These are phyloP conservation scores for Clavelina lepadiformis DNA, from an alignment of 23 tunicate species.

Conservation along the genomic window DNA sequence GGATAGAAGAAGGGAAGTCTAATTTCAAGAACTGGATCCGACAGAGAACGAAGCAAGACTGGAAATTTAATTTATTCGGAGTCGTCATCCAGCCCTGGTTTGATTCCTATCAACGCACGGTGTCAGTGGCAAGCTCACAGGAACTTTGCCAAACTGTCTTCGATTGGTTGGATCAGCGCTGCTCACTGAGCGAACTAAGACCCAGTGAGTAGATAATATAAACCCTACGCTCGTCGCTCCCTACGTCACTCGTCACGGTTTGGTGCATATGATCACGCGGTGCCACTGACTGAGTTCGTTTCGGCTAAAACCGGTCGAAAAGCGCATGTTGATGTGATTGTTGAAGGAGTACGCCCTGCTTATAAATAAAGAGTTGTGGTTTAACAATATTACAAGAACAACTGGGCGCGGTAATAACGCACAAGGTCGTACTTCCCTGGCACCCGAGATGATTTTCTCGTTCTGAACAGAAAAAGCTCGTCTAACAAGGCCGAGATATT, in stretches of 20 bases:
- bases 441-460: conserved; percentile 1
- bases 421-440: no score
- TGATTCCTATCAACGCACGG: conserved; percentile 53
- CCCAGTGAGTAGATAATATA: conserved; percentile 34
- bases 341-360: no score
- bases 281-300: no score
- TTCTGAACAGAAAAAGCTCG: no score
- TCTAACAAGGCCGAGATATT: no score
- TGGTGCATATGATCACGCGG: no score
- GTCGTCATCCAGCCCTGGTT: conserved; percentile 69
- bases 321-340: no score
- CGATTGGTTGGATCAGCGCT: conserved; percentile 62
- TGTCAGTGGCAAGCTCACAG: conserved; percentile 32
- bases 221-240: not conserved
- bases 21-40: conserved; percentile 48
- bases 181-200: conserved; percentile 56
- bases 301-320: no score
- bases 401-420: no score
- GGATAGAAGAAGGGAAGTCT: conserved; percentile 34
- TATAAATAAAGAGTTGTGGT: no score
- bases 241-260: no score
- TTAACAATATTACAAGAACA: no score
- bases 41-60: conserved; percentile 42
- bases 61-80: conserved; percentile 83
- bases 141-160: conserved; percentile 48